A percentile compares a stretch with the other conserved stretches of the same genome.
These are phyloP conservation scores for Aphyosemion australe DNA, from an alignment of 2,113 vertebrate genomes.

Conservation along the genomic window DNA sequence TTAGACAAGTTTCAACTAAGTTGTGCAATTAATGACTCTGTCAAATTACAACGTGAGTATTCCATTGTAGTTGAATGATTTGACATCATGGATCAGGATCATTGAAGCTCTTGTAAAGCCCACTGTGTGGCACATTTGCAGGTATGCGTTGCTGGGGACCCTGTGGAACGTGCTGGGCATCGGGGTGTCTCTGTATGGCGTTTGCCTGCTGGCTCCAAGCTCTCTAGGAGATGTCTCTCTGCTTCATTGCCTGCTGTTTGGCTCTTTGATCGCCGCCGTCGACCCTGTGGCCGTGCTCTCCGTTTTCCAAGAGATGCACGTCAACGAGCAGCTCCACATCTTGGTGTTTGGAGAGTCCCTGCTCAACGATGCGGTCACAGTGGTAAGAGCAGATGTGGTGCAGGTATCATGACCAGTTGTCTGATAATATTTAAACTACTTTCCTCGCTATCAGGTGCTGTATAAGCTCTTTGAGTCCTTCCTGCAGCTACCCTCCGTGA, in stretches of 20 bases:
- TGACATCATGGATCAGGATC: not conserved
- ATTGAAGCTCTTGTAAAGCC: not conserved
- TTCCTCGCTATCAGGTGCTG: constrained; percentile 71
- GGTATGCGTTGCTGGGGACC: constrained; percentile 79
- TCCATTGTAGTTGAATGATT: not conserved
- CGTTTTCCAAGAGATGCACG: constrained; percentile 86
- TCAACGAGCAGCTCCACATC: constrained; percentile 86
- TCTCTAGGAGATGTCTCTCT: constrained; percentile 80
- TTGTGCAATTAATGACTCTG: not conserved
- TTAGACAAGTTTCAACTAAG: too few relatives aligned
- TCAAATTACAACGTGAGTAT: not conserved
- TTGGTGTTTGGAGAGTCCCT: constrained; percentile 85
- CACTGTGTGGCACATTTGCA: constrained; percentile 11
- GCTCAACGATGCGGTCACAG: constrained; percentile 83
- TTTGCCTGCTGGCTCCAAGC: constrained; percentile 80
- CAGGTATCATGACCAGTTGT: not conserved
- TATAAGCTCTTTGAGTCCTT: constrained; percentile 86
- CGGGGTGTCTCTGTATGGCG: constrained; percentile 81
- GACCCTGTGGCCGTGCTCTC: constrained; percentile 83
- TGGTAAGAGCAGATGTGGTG: constrained; percentile 71
- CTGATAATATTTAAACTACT: not conserved
- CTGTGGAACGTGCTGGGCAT: constrained; percentile 85
- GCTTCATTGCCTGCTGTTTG: constrained; percentile 85
- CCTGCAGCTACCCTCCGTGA: constrained; percentile 79
- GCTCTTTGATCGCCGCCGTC: constrained; percentile 82